phyloP scores from a whole-genome alignment of 2,888 invertebrate species.

The Parnassius orleans region DNA sequence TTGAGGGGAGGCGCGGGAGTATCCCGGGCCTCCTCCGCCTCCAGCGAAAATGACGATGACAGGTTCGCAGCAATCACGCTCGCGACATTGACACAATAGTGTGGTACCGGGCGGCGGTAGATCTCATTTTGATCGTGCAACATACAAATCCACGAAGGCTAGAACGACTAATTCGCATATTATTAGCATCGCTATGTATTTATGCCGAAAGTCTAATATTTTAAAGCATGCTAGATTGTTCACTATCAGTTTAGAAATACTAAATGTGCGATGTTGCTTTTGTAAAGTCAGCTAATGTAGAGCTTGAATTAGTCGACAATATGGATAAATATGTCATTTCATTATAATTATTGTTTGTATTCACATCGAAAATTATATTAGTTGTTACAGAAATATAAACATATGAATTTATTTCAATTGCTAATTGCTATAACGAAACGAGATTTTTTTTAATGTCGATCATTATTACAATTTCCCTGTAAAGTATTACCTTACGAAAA shows the following conservation, averaged over 20 bases:
- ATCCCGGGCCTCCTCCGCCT: conserved; percentile 93
- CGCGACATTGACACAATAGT: conserved; percentile 75
- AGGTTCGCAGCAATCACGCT: conserved; percentile 81
- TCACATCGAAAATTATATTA: no score
- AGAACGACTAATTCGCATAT: conserved; percentile 9
- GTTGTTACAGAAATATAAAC: no score
- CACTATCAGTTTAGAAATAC: conserved; percentile 44
- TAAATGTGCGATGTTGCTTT: conserved; percentile 66
- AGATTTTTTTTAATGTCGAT: not conserved
- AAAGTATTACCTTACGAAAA: not conserved
- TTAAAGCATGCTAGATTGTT: conserved; percentile 44
- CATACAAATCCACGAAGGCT: conserved; percentile 5
- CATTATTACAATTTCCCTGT: not conserved
- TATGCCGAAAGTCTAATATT: not conserved
- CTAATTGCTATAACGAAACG: not conserved
- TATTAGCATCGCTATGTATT: conserved; percentile 1
- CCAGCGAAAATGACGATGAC: conserved; percentile 96
- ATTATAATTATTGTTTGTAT: not conserved
- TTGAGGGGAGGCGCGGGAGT: conserved; percentile 81
- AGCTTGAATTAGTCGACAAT: conserved; percentile 59
- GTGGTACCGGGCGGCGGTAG: conserved; percentile 63
- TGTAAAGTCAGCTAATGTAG: conserved; percentile 48
- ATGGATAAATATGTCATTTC: conserved; percentile 15
- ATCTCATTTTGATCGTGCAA: conserved; percentile 36
- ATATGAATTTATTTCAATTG: no score